A percentile compares a stretch with the other conserved stretches of the same genome.
Conservation (phyloP, 2,888 invertebrate species). For the Megastigmus dorsalis region DNA sequence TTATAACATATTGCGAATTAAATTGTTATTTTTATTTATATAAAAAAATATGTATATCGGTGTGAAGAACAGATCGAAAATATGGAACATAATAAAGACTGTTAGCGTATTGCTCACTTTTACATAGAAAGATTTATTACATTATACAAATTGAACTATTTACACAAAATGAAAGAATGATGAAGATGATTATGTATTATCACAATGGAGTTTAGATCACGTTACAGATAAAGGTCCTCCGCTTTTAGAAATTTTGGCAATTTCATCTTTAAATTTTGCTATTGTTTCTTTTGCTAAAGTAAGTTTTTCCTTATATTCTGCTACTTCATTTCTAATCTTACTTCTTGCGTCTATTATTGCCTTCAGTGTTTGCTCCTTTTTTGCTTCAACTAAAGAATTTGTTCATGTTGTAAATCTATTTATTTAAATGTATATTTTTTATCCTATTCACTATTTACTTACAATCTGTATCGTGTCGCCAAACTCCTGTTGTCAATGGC, state of each 20-base stretch:
- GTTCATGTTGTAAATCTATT: background rate
- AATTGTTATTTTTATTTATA: constrained; percentile 72
- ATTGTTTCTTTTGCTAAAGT: constrained; percentile 91
- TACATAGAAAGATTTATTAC: constrained; percentile 53
- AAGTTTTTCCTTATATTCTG: constrained; percentile 88
- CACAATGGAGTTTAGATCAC: constrained; percentile 20
- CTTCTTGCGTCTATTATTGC: constrained; percentile 86
- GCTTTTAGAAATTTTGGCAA: constrained; percentile 75
- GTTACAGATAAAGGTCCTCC: constrained; percentile 37
- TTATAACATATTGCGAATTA: constrained; percentile 64
- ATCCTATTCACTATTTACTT: constrained; percentile 75
- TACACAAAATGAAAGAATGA: constrained; percentile 38
- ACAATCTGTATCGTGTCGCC: constrained; percentile 94
- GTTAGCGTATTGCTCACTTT: constrained; percentile 65
- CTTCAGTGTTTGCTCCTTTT: constrained; percentile 86
- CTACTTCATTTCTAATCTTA: constrained; percentile 88
- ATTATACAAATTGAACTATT: constrained; percentile 48
- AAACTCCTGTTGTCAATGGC: constrained; percentile 82
- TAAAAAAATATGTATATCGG: constrained; percentile 65
- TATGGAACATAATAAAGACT: constrained; percentile 72
- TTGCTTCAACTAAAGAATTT: constrained; percentile 85
- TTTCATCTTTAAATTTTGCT: constrained; percentile 86
- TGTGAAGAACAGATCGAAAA: constrained; percentile 65
- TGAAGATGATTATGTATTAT: constrained; percentile 9
- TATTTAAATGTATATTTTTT: constrained; percentile 19